These are phyloP conservation scores for Gastrophysa polygoni DNA, from an alignment of 2,888 invertebrate species.

Conservation along the genomic window DNA sequence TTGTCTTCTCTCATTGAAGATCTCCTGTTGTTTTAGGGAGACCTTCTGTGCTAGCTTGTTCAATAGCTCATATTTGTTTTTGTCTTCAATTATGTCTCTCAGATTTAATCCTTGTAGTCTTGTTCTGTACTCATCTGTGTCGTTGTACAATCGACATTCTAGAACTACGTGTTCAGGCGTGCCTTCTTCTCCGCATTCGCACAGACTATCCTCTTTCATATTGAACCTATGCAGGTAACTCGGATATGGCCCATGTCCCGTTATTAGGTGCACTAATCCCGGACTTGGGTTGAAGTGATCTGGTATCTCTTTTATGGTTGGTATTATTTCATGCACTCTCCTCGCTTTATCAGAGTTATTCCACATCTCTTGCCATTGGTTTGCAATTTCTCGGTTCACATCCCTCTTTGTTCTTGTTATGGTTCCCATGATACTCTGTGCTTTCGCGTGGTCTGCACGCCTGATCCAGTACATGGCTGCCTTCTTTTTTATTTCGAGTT, in stretches of 20 bases:
- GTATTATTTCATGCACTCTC: neutral
- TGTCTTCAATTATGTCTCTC: neutral
- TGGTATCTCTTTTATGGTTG: neutral
- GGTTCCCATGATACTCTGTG: neutral
- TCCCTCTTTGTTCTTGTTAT: neutral
- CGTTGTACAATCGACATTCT: neutral
- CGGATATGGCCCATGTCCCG: slow-evolving; percentile 18
- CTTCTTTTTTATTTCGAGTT: slow-evolving; percentile 1
- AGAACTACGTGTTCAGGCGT: slow-evolving; percentile 7
- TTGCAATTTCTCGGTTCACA: neutral
- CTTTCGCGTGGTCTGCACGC: neutral
- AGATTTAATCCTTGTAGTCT: neutral
- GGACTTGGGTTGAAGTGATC: neutral
- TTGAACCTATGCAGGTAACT: neutral
- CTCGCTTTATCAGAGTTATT: neutral
- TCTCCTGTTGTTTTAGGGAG: neutral
- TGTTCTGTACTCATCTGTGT: neutral
- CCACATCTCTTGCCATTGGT: neutral
- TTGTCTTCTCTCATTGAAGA: neutral
- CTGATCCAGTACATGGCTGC: slow-evolving; percentile 10
- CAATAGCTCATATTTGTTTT: neutral
- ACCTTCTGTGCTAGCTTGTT: neutral
- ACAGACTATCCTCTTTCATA: neutral
- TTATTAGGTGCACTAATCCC: slow-evolving; percentile 3
- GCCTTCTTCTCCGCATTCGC: slow-evolving; percentile 8